Percentiles rank a stretch among this genome's conserved stretches.
phyloP scores from a whole-genome alignment of 2,113 vertebrate genomes.

The Tor tambroides region DNA sequence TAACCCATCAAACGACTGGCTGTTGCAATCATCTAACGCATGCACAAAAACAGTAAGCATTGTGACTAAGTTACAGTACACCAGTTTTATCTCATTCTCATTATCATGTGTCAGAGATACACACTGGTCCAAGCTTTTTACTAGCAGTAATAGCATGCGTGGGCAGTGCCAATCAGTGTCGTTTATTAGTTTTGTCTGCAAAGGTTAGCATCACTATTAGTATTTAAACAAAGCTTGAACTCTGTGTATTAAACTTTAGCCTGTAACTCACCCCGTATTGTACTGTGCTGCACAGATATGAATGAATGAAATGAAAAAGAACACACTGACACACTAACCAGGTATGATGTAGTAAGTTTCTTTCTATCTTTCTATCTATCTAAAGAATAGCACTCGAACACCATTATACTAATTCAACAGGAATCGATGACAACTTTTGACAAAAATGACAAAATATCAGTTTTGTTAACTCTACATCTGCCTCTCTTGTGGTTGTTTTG shows the following conservation, averaged over 20 bases:
- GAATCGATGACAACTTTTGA: too few relatives aligned
- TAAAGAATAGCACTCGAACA: too few relatives aligned
- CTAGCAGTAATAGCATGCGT: neutral
- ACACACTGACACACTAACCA: too few relatives aligned
- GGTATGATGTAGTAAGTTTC: too few relatives aligned
- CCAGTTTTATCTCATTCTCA: neutral
- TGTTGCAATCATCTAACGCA: conserved; percentile 15
- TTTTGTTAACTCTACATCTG: too few relatives aligned
- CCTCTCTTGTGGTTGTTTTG: too few relatives aligned
- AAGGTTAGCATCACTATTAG: neutral
- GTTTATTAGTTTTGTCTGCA: neutral
- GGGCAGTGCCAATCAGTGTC: neutral
- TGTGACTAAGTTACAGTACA: neutral
- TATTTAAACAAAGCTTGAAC: neutral
- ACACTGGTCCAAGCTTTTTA: neutral
- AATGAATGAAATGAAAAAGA: too few relatives aligned
- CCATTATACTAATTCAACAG: too few relatives aligned
- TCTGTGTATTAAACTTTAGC: neutral
- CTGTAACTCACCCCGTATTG: neutral
- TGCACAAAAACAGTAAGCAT: neutral
- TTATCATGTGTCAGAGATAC: neutral
- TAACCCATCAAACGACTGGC: neutral
- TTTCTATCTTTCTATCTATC: too few relatives aligned
- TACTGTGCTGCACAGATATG: neutral
- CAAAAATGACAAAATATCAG: too few relatives aligned